Percentiles rank a stretch among this genome's conserved stretches.
These are phyloP conservation scores for Polydrusus pterygomalis DNA, from an alignment of 2,888 invertebrate genomes.

Conservation along the genomic window DNA sequence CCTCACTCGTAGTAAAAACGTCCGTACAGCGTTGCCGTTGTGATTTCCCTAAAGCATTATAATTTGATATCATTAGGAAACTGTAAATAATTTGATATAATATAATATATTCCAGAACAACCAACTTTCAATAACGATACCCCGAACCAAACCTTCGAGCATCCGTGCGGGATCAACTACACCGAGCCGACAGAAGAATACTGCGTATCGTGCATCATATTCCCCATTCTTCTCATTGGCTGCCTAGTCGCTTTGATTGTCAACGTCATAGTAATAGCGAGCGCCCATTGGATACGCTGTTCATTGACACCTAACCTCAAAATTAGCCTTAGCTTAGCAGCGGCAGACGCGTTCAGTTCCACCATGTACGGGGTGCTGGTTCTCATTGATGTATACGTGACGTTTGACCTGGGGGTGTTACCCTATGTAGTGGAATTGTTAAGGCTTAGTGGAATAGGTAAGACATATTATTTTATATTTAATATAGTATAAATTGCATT, in stretches of 20 bases:
- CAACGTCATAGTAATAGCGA: conserved; percentile 75
- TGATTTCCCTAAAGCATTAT: too few species aligned
- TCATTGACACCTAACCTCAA: conserved; percentile 76
- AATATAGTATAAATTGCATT: too few species aligned
- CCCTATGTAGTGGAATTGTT: conserved; percentile 69
- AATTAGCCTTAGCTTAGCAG: conserved; percentile 76
- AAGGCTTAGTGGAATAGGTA: conserved; percentile 74
- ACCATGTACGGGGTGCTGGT: conserved; percentile 71
- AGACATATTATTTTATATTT: neutral
- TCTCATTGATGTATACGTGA: conserved; percentile 51
- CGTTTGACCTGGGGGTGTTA: conserved; percentile 51
- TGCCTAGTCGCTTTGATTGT: conserved; percentile 74
- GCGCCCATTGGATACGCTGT: conserved; percentile 75
- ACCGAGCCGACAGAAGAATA: conserved; percentile 28
- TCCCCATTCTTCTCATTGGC: conserved; percentile 71
- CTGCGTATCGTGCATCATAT: conserved; percentile 42
- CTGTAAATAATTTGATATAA: too few species aligned
- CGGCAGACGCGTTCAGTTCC: conserved; percentile 76
- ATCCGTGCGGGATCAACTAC: conserved; percentile 12
- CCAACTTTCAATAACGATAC: neutral
- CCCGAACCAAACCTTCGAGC: conserved; percentile 15
- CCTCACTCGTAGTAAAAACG: too few species aligned
- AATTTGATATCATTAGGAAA: too few species aligned
- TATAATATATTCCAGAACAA: conserved; percentile 20
- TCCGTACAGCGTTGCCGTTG: too few species aligned